Evolutionary conservation across 1,140 invertebrate genomes (phyloP).

Genomic region (Ptiloglossa arizonensis): DNA sequence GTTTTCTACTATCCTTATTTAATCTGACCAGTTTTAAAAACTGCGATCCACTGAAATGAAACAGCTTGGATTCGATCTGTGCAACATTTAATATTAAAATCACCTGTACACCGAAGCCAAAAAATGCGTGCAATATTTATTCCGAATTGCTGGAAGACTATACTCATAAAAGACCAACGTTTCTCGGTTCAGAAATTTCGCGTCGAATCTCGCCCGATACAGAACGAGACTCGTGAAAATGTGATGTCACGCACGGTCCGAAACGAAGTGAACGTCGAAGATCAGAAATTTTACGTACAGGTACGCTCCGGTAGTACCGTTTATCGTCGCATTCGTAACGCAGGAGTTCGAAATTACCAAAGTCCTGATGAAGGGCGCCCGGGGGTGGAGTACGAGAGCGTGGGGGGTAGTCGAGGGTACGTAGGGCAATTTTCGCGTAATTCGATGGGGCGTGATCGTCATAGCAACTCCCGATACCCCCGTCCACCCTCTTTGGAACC

Average conservation of each 20-base stretch:
- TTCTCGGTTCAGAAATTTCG: too few species aligned
- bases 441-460: conserved; percentile 81
- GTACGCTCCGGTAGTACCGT: conserved; percentile 74
- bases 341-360: conserved; percentile 63
- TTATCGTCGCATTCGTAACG: conserved; percentile 75
- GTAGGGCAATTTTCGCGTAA: conserved; percentile 81
- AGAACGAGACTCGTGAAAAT: background rate
- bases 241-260: background rate
- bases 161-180: too few species aligned
- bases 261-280: conserved; percentile 22
- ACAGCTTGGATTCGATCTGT: too few species aligned
- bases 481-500: conserved; percentile 72
- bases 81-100: too few species aligned
- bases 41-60: too few species aligned
- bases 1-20: too few species aligned
- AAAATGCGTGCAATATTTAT: too few species aligned
- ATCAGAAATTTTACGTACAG: conserved; percentile 70
- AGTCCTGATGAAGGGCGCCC: conserved; percentile 62
- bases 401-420: conserved; percentile 72
- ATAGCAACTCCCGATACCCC: conserved; percentile 78
- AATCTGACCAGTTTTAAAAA: too few species aligned
- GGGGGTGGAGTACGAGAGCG: conserved; percentile 9
- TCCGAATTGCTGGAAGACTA: too few species aligned
- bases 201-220: too few species aligned
- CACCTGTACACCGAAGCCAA: too few species aligned